Base-by-base conservation (phyloP, 2,888 invertebrate genomes). In the Malthinus seriepunctatus region DNA sequence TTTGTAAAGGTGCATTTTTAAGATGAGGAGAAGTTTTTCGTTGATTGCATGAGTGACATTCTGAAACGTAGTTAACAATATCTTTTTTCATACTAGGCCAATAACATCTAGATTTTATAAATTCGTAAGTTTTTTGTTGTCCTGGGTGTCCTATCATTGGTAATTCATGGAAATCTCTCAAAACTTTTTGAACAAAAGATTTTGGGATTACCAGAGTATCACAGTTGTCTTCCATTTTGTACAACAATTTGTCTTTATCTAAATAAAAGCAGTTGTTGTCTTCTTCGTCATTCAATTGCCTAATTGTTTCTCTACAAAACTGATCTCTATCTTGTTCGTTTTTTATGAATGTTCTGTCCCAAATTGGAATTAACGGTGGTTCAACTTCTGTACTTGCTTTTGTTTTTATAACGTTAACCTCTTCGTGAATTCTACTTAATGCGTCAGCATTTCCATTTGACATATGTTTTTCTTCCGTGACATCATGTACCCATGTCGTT, bases 11-110 rank as follows among this genome's bases (percentile, higher is more conserved):
- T 9, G 62, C 64, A 31, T 60, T 51, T 39, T 61, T 56, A 12
- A 56, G 32, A 42, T 67, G 64, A 3, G 66, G 63, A 1, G 66
- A 59, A 1, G 65, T 68, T 60, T 72, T 71, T 8, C 63, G 52
- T 31, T 63, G 48, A 51, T 65, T 67, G 51, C 72, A 75, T 2
- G 66, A 59, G 1, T 58, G 54, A 44, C 73, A 73, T 8, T 37
- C 49, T 23, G 42, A 51, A 1, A 67, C 56, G 39, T 61, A 72
- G 6, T 64, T 50, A 32, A 62, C 63, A 0, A 72, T 56, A 48
- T 71, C 67, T 15, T 42, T 51, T 9, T 39, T 56, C 57, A 73
- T n/a, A n/a, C n/a, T n/a, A n/a, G 60, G 63, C 72, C 72, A 72
- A 39, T 63, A 69, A 56, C 65, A 71, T 15, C 58, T 38, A 35